Percentiles rank a stretch among this genome's conserved stretches.
phyloP scores from a whole-genome alignment of 2,797 vertebrate species.

The Hemitrygon akajei region DNA sequence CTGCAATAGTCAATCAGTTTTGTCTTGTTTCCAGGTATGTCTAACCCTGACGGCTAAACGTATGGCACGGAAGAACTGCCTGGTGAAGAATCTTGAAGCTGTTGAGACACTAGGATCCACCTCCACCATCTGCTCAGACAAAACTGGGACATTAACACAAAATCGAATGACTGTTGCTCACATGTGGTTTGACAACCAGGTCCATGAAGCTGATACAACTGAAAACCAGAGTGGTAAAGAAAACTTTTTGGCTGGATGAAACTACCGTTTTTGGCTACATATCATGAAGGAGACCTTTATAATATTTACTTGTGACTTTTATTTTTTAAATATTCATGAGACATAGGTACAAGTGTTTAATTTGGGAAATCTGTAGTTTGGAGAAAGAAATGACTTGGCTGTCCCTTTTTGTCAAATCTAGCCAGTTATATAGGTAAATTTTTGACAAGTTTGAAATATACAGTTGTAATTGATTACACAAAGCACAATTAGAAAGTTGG shows the following conservation, averaged over 20 bases:
- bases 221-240: conserved; percentile 79
- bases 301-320: neutral
- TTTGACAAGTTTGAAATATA: neutral
- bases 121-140: conserved; percentile 79
- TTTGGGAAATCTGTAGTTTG: neutral
- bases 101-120: conserved; percentile 89
- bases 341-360: neutral
- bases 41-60: conserved; percentile 92
- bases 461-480: neutral
- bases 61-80: conserved; percentile 94
- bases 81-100: conserved; percentile 91
- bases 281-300: neutral
- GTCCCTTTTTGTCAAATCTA: neutral
- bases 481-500: neutral
- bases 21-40: conserved; percentile 67
- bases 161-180: conserved; percentile 80
- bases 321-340: neutral
- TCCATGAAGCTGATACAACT: conserved; percentile 77
- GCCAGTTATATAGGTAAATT: neutral
- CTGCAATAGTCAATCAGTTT: neutral
- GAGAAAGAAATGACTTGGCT: neutral
- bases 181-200: conserved; percentile 86
- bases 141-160: conserved; percentile 77
- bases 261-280: neutral
- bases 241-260: neutral